Evolutionary conservation across 1,140 invertebrate species (phyloP).

Genomic region (honey bee (Apis mellifera)): Amel_HAv3.1 CM009942.2:7560501-7561000

Average conservation of each 20-base stretch:
- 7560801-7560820: too few species aligned
- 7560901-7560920: too few species aligned
- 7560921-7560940: too few species aligned
- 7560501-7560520: conserved; percentile 46
- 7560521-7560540: conserved; percentile 48
- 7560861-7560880: too few species aligned
- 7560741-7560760: not conserved
- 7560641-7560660: not conserved
- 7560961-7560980: not conserved
- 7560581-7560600: not conserved
- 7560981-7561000: not conserved
- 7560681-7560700: conserved; percentile 18
- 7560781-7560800: not conserved
- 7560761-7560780: not conserved
- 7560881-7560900: too few species aligned
- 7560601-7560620: not conserved
- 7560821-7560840: too few species aligned
- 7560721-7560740: too few species aligned
- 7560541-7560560: conserved; percentile 56
- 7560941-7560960: too few species aligned
- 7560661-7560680: not conserved
- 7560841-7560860: too few species aligned
- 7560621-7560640: not conserved
- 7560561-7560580: conserved; percentile 35
- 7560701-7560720: conserved; percentile 16